phyloP scores from a whole-genome alignment of 2,113 vertebrate species.

The Rhizomys pruinosus region DNA sequence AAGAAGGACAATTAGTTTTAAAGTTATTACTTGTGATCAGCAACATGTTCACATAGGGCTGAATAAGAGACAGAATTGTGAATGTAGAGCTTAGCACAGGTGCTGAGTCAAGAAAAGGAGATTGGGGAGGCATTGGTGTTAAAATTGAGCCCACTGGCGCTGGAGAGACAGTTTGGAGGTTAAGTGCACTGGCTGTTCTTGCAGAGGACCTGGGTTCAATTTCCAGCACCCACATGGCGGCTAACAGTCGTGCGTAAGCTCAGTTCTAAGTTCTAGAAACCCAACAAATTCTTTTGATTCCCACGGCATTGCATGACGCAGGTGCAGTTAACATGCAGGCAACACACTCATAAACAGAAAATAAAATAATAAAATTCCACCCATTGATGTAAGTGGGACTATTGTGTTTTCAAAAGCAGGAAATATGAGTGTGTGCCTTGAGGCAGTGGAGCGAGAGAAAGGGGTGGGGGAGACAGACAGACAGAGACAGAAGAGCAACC shows the following conservation, averaged over 20 bases:
- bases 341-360: no score
- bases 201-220: no score
- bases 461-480: not conserved
- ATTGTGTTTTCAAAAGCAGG: not conserved
- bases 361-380: no score
- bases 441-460: not conserved
- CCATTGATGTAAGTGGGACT: not conserved
- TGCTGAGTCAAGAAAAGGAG: not conserved
- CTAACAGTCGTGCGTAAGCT: no score
- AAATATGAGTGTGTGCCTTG: no score
- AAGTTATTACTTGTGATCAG: not conserved
- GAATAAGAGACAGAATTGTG: not conserved
- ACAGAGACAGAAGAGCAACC: not conserved
- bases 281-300: no score
- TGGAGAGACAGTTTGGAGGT: no score
- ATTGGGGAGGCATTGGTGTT: not conserved
- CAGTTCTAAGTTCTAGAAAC: no score
- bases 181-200: no score
- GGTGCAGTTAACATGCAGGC: no score
- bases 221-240: no score
- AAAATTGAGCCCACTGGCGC: not conserved
- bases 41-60: not conserved
- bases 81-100: not conserved
- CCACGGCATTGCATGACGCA: no score
- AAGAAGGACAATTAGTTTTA: not conserved